These are phyloP conservation scores for Trachelipus rathkii DNA, from an alignment of 1,140 invertebrate genomes.

Conservation along the genomic window DNA sequence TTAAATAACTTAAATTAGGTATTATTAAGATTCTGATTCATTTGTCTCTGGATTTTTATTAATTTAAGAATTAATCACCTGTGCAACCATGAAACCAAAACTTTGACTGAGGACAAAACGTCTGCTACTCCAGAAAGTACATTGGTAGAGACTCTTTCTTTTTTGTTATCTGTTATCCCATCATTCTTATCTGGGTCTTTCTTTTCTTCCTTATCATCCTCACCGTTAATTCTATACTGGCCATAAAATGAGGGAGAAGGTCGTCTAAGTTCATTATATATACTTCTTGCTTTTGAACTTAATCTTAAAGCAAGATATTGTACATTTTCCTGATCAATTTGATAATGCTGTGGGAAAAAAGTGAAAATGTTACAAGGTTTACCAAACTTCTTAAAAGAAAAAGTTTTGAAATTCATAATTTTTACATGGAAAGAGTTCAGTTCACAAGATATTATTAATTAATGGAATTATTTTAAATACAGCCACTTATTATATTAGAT, in stretches of 20 bases:
- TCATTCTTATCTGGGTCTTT: constrained; percentile 25
- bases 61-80: no score
- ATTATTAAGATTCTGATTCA: no score
- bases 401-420: no score
- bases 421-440: no score
- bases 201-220: constrained; percentile 27
- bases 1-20: no score
- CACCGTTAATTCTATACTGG: constrained; percentile 31
- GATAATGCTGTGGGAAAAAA: constrained; percentile 69
- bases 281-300: constrained; percentile 73
- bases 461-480: neutral
- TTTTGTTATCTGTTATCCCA: constrained; percentile 54
- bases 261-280: constrained; percentile 63
- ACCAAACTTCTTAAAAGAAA: neutral
- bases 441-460: neutral
- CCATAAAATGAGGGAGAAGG: constrained; percentile 14
- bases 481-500: neutral
- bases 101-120: constrained; percentile 76
- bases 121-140: constrained; percentile 61
- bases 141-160: constrained; percentile 51
- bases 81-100: constrained; percentile 80
- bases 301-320: constrained; percentile 79
- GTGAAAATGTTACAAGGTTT: neutral
- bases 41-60: no score
- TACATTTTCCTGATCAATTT: constrained; percentile 81